A percentile compares a stretch with the other conserved stretches of the same genome.
phyloP scores from a whole-genome alignment of 2,797 vertebrate genomes.

The Anableps anableps region DNA sequence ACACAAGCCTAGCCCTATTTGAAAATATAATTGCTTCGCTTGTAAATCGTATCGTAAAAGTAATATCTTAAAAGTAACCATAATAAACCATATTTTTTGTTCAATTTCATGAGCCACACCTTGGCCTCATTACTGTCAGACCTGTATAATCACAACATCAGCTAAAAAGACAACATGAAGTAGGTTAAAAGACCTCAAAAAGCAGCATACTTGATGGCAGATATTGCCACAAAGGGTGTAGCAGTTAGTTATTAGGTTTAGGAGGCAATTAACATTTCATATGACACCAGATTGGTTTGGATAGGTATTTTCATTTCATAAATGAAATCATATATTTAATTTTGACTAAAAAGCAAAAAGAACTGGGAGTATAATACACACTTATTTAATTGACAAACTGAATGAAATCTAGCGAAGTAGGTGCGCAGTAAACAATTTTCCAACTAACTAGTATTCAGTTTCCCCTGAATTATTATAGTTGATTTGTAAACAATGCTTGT shows the following conservation, averaged over 20 bases:
- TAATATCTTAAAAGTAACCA: background rate
- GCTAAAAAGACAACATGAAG: background rate
- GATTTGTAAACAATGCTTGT: slow-evolving; percentile 42
- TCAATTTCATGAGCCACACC: background rate
- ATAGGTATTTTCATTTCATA: background rate
- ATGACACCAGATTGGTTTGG: background rate
- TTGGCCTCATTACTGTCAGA: background rate
- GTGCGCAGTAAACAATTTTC: background rate
- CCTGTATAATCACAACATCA: background rate
- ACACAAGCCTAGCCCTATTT: background rate
- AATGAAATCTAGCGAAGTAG: background rate
- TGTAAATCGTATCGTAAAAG: background rate
- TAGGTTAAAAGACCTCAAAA: background rate
- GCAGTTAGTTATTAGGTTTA: background rate
- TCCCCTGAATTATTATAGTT: slow-evolving; percentile 25
- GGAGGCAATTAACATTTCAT: background rate
- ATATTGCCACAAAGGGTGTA: background rate
- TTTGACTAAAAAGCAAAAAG: background rate
- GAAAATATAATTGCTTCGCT: background rate
- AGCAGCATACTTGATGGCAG: background rate
- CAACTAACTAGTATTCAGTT: background rate
- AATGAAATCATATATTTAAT: background rate
- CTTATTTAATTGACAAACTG: background rate
- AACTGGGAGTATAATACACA: background rate
- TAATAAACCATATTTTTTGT: background rate